A percentile compares a stretch with the other conserved stretches of the same genome.
These are phyloP conservation scores for Atherinosoma microstoma DNA, from an alignment of 2,797 vertebrate genomes.

Conservation along the genomic window DNA sequence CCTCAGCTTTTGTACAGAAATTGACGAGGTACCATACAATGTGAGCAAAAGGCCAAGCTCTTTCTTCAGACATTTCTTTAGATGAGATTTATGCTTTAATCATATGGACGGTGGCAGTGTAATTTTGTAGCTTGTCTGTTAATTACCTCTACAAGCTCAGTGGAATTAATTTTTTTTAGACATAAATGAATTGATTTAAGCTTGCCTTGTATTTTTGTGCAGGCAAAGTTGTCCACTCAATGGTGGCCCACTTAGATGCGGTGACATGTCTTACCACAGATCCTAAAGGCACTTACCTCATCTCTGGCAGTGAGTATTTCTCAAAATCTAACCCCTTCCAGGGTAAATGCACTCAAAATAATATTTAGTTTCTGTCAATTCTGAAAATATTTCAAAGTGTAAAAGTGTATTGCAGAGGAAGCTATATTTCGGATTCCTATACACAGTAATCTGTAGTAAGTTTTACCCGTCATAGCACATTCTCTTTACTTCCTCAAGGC, in stretches of 20 bases:
- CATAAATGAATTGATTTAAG: background rate
- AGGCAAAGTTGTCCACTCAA: constrained; percentile 92
- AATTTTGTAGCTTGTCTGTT: background rate
- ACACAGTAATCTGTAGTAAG: background rate
- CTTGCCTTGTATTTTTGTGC: constrained; percentile 26
- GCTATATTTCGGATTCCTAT: background rate
- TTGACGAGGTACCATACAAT: background rate
- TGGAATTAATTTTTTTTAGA: background rate
- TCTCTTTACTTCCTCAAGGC: constrained; percentile 71
- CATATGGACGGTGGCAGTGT: background rate
- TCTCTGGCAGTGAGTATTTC: constrained; percentile 90
- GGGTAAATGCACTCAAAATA: background rate
- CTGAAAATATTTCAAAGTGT: background rate
- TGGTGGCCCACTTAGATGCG: constrained; percentile 93
- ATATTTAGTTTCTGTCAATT: background rate
- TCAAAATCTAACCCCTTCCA: background rate
- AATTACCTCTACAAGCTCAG: background rate
- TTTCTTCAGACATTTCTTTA: background rate
- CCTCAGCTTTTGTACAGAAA: background rate
- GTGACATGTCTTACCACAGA: constrained; percentile 93
- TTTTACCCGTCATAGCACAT: background rate
- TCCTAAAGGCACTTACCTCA: constrained; percentile 91
- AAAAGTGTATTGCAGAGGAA: background rate
- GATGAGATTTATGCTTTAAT: background rate
- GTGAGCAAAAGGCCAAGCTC: background rate